Percentiles rank a stretch among this genome's conserved stretches.
These are phyloP conservation scores for Platalea minor DNA, from an alignment of 2,797 vertebrate species.

Conservation along the genomic window DNA sequence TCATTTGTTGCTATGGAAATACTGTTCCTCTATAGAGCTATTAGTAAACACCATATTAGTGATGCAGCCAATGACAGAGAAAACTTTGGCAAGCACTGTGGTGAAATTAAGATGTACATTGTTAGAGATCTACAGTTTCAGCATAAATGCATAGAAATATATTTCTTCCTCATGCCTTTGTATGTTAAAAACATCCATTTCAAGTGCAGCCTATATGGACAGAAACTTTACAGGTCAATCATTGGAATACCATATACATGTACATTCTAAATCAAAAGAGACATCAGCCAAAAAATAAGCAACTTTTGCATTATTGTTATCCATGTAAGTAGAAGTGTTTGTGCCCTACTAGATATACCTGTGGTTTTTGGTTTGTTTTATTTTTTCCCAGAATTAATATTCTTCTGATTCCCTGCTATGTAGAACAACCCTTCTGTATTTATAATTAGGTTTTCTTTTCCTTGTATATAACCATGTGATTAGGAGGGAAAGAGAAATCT, in stretches of 20 bases:
- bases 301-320: background rate
- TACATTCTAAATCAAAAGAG: background rate
- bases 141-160: background rate
- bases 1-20: slow-evolving; percentile 80
- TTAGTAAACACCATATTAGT: slow-evolving; percentile 70
- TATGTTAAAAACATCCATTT: background rate
- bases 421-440: background rate
- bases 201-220: background rate
- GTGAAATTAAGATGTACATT: slow-evolving; percentile 41
- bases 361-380: background rate
- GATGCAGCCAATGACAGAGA: slow-evolving; percentile 58
- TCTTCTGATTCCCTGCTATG: background rate
- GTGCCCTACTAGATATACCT: background rate
- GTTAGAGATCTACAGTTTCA: slow-evolving; percentile 8
- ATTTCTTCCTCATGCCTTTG: background rate
- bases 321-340: background rate
- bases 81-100: slow-evolving; percentile 38
- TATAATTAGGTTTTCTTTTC: background rate
- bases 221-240: background rate
- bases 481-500: background rate
- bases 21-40: slow-evolving; percentile 45
- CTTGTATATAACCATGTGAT: background rate
- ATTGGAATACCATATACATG: background rate
- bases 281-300: background rate
- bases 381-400: background rate